A percentile compares a stretch with the other conserved stretches of the same genome.
Conservation (phyloP, 2,113 vertebrate genomes). For the Ictalurus furcatus region DNA sequence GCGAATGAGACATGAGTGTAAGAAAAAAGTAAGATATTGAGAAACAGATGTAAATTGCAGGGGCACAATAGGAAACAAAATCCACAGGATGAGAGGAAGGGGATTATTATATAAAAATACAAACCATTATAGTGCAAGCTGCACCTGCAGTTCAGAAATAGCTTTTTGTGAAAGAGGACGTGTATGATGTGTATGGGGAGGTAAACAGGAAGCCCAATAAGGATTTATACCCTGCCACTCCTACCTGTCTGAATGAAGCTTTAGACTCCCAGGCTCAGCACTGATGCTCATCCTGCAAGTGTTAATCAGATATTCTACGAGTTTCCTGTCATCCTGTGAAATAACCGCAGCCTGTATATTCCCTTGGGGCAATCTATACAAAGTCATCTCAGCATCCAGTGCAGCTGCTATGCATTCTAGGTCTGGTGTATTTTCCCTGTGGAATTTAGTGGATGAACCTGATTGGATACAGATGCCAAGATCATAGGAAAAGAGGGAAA, state of each 20-base stretch:
- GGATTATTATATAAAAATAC: not conserved
- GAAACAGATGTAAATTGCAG: constrained; percentile 39
- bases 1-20: constrained; percentile 13
- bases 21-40: constrained; percentile 19
- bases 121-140: not conserved
- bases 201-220: constrained; percentile 54
- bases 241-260: constrained; percentile 17
- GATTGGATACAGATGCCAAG: constrained; percentile 8
- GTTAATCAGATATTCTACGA: constrained; percentile 21
- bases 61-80: constrained; percentile 20
- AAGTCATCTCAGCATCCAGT: not conserved
- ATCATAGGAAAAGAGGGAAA: not conserved
- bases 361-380: not conserved
- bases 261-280: not conserved
- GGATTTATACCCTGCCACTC: constrained; percentile 38
- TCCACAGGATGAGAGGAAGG: constrained; percentile 23
- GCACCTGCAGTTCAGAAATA: constrained; percentile 35
- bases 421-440: constrained; percentile 9
- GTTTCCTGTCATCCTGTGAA: constrained; percentile 2
- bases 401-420: constrained; percentile 14
- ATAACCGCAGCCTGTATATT: not conserved
- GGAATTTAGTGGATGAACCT: constrained; percentile 15
- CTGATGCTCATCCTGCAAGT: constrained; percentile 11
- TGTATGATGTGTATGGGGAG: constrained; percentile 2
- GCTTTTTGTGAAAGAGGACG: not conserved